phyloP scores from a whole-genome alignment of 2,113 vertebrate genomes.

The Chaetorhynchus papuensis region DNA sequence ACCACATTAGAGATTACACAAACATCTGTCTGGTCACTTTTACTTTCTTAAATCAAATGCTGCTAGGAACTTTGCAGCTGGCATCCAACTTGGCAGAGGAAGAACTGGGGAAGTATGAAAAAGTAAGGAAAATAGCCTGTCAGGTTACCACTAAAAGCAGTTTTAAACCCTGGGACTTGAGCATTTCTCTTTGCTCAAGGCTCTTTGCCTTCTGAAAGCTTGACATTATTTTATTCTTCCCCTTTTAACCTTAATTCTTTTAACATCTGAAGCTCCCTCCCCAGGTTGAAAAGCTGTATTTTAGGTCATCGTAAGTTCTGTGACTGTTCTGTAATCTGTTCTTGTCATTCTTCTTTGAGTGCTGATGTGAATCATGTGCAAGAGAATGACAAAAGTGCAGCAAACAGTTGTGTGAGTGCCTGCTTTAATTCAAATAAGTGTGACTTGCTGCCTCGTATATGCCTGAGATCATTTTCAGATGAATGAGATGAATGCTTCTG shows the following conservation, averaged over 20 bases:
- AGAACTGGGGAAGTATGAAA: background rate
- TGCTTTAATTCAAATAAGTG: background rate
- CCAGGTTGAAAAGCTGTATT: background rate
- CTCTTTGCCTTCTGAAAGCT: background rate
- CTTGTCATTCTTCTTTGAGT: background rate
- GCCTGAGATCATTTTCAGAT: background rate
- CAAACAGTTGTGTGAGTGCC: background rate
- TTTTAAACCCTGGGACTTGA: background rate
- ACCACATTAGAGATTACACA: background rate
- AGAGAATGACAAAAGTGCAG: background rate
- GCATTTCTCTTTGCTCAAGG: background rate
- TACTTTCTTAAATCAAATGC: background rate
- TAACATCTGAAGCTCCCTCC: background rate
- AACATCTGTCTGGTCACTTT: slow-evolving; percentile 20
- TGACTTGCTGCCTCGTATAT: background rate
- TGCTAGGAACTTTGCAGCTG: background rate
- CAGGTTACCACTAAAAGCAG: background rate
- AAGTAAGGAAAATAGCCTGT: background rate
- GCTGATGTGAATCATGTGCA: background rate
- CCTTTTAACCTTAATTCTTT: background rate
- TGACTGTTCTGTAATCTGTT: background rate
- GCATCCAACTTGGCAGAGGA: background rate
- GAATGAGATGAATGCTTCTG: background rate
- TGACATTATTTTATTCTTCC: background rate
- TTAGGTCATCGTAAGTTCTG: background rate